These are phyloP conservation scores for Toxostoma redivivum DNA, from an alignment of 2,113 vertebrate genomes.

Conservation along the genomic window DNA sequence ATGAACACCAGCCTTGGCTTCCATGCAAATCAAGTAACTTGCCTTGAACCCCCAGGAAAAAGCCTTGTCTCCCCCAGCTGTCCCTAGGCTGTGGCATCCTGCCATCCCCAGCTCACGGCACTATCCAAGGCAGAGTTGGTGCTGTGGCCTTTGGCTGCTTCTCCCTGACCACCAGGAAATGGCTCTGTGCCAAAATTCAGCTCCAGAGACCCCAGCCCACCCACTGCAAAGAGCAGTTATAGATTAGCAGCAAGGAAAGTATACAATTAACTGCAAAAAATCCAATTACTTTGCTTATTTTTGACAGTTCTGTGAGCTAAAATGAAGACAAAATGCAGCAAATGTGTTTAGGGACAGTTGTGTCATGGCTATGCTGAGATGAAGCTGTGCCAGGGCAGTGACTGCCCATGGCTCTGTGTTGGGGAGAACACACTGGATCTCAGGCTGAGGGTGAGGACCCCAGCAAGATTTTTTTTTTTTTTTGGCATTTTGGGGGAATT, in stretches of 20 bases:
- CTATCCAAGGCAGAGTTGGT: fast-evolving
- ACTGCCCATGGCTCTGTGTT: fast-evolving
- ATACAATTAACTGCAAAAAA: neutral
- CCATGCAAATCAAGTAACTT: fast-evolving
- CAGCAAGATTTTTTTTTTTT: neutral
- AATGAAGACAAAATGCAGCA: neutral
- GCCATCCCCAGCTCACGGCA: neutral
- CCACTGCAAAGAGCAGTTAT: neutral
- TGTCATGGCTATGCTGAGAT: fast-evolving
- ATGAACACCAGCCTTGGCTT: neutral
- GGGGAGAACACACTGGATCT: neutral
- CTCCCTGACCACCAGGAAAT: neutral
- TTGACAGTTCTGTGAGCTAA: neutral
- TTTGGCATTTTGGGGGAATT: neutral
- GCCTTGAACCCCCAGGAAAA: neutral
- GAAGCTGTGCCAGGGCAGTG: neutral
- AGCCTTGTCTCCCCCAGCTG: neutral
- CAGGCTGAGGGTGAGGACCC: neutral
- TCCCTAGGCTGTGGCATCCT: neutral
- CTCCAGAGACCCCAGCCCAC: neutral
- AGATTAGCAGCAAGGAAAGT: fast-evolving
- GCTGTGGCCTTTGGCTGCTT: neutral
- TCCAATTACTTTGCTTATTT: neutral
- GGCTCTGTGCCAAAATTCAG: neutral
- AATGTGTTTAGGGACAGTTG: neutral